Evolutionary conservation across 2,113 vertebrate genomes (phyloP).

Genomic region (human): GRCh38 chr12:125241001-125241500

Average conservation of each 20-base stretch:
- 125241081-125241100: background rate
- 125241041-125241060: background rate
- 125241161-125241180: background rate
- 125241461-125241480: background rate
- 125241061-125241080: background rate
- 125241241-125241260: too few relatives aligned
- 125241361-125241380: background rate
- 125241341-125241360: background rate
- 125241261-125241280: too few relatives aligned
- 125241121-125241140: background rate
- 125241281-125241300: background rate
- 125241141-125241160: background rate
- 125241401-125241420: too few relatives aligned
- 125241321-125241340: background rate
- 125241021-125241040: background rate
- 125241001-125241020: background rate
- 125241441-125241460: background rate
- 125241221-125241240: fast-evolving
- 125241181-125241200: background rate
- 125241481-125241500: too few relatives aligned
- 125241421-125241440: background rate
- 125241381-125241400: background rate
- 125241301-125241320: fast-evolving
- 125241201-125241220: too few relatives aligned
- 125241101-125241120: background rate